Conservation (phyloP, 2,797 vertebrate genomes). For the Tamandua tetradactyla region DNA sequence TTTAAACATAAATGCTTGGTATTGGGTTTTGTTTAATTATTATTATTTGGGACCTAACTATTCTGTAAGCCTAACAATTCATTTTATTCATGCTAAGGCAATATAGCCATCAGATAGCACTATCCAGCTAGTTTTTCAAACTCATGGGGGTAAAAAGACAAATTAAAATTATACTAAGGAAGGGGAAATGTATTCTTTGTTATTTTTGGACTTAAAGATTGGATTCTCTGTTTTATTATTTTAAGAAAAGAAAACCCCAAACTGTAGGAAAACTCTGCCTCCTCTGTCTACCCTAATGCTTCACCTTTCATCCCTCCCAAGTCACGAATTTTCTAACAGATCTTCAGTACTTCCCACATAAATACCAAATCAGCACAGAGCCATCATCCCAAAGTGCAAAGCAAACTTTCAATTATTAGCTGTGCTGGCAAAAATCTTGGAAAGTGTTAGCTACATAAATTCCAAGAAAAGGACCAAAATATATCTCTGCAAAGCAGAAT, state of each 20-base stretch:
- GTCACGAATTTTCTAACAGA: slow-evolving; percentile 43
- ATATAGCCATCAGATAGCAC: background rate
- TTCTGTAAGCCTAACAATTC: background rate
- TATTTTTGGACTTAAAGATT: slow-evolving; percentile 39
- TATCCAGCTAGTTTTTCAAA: background rate
- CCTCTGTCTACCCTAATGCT: background rate
- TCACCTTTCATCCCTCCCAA: background rate
- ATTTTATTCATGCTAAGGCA: background rate
- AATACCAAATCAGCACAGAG: slow-evolving; percentile 42
- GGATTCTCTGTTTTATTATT: background rate
- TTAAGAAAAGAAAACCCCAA: background rate
- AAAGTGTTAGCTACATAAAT: slow-evolving; percentile 76
- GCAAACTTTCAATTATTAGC: slow-evolving; percentile 73
- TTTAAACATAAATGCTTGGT: background rate
- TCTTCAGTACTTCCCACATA: background rate
- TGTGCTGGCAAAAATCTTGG: slow-evolving; percentile 74
- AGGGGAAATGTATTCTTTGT: background rate
- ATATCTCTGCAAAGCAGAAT: slow-evolving; percentile 72
- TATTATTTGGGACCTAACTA: background rate
- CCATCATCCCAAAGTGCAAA: slow-evolving; percentile 60
- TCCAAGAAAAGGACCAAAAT: slow-evolving; percentile 77
- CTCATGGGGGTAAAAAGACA: slow-evolving; percentile 9
- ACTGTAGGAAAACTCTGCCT: slow-evolving; percentile 25
- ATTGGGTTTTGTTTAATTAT: background rate
- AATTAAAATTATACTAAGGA: background rate